These are phyloP conservation scores for Anthonomus grandis DNA, from an alignment of 1,140 invertebrate species.

Conservation along the genomic window DNA sequence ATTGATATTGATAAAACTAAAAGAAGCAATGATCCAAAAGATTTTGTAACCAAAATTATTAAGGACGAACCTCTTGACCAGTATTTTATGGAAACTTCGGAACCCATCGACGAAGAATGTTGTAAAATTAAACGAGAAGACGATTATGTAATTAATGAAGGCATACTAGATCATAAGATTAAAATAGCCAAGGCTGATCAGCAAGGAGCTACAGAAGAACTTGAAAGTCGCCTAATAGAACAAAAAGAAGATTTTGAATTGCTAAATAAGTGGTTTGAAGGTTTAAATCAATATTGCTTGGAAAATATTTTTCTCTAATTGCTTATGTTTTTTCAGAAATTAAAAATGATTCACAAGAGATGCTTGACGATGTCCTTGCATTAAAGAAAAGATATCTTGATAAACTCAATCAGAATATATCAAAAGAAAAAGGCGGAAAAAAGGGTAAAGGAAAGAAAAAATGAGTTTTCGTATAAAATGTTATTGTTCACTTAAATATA, in stretches of 20 bases:
- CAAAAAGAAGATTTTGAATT: conserved; percentile 11
- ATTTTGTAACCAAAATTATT: conserved; percentile 2
- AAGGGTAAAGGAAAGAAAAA: too few relatives aligned
- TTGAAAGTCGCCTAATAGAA: conserved; percentile 1
- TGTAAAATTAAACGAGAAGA: conserved; percentile 13
- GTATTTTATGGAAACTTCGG: conserved; percentile 3
- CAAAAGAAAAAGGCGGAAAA: too few relatives aligned
- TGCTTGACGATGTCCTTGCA: not conserved
- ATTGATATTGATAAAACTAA: not conserved
- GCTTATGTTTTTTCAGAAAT: not conserved
- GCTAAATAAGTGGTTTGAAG: conserved; percentile 7
- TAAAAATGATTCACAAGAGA: conserved; percentile 2
- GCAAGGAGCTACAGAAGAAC: not conserved
- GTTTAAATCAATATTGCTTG: conserved; percentile 5
- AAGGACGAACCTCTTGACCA: conserved; percentile 1
- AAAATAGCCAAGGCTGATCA: conserved; percentile 3
- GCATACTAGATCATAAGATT: not conserved
- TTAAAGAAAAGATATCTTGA: too few relatives aligned
- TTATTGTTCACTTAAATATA: too few relatives aligned
- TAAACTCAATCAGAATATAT: too few relatives aligned
- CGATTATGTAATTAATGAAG: conserved; percentile 15
- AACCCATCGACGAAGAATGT: conserved; percentile 8
- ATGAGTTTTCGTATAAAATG: too few relatives aligned
- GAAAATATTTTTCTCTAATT: not conserved
- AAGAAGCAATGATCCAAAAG: conserved; percentile 12